A percentile compares a stretch with the other conserved stretches of the same genome.
phyloP scores from a whole-genome alignment of 1,140 invertebrate species.

The Saccostrea cuccullata region DNA sequence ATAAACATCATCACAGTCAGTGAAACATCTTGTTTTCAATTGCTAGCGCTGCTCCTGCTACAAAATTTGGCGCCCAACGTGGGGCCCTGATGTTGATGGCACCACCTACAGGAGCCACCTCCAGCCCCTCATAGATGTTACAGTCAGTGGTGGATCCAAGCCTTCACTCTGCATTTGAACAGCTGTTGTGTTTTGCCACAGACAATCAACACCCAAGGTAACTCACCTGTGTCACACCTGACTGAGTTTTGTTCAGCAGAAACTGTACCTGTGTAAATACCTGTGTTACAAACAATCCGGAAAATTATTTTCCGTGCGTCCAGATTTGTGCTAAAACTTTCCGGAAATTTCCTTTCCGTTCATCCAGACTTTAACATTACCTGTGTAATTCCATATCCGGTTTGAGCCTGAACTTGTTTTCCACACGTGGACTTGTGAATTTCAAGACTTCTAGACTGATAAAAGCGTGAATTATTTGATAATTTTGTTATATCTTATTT shows the following conservation, averaged over 20 bases:
- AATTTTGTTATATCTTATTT: neutral
- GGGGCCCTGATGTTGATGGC: neutral
- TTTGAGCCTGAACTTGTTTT: neutral
- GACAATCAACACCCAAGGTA: neutral
- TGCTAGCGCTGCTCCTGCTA: too few relatives aligned
- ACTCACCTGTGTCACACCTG: neutral
- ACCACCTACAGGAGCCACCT: neutral
- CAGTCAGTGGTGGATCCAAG: neutral
- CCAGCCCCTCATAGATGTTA: neutral
- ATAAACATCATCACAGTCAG: too few relatives aligned
- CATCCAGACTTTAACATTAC: neutral
- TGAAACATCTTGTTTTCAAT: too few relatives aligned
- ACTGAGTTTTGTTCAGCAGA: neutral
- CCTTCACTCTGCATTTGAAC: neutral
- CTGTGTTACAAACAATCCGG: neutral
- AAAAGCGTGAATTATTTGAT: neutral
- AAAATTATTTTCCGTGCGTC: neutral
- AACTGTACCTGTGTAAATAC: neutral
- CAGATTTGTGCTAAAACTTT: neutral
- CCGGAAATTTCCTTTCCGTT: neutral
- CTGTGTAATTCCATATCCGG: neutral
- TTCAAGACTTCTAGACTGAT: neutral
- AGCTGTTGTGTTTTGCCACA: neutral
- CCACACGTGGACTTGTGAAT: neutral
- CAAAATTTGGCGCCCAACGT: neutral